Evolutionary conservation across 23 tunicate species (phyloP), one percentile per base, ranked within the genome.

Genomic region (Aplidium turbinatum): DNA sequence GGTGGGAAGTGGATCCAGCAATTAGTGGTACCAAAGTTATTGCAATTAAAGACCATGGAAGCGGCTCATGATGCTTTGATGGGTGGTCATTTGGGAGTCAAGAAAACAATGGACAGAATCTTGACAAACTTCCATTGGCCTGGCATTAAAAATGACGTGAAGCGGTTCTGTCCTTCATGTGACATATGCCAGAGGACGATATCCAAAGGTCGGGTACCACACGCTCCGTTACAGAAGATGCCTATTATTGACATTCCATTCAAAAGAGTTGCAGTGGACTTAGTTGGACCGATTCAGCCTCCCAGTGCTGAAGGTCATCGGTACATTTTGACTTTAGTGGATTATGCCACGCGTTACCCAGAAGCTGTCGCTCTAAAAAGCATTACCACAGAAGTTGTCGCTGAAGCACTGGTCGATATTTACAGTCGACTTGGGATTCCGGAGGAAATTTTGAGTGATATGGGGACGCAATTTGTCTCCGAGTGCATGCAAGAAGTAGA

Each of bases 61-160:
- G 55, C 54, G 11, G 84, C 84, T 21, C 76, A 68, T 68, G 76
- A 79, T 13, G 35, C 67, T 20, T 23, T 55, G 22, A 26, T 79
- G 58, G 61, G 73, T 0, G 82, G 82, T 42, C 82, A 77, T 30
- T 9, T 77, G 60, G 82, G 82, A 0, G 47, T 77, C 3, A 63
- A 68, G 38, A 79, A 79, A 38, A 79, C 84, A 22, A 2, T 7
- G 3, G 76, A 79, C 54, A 45, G 39, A 22, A 38, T 79, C n/a
- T 23, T 16, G 38, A 23, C 55, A 5, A 79, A 54, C 39, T 79
- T 79, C 25, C 52, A 48, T 16, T 67, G 76, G 67, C 75, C 52
- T 28, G 54, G 76, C 1, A 52, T 79, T 18, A 36, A 55, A 0
- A 38, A 68, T 1, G 76, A 67, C 35, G 56, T 50, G 1, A 33